phyloP scores from a whole-genome alignment of 2,888 invertebrate species.

The Rutpela maculata region DNA sequence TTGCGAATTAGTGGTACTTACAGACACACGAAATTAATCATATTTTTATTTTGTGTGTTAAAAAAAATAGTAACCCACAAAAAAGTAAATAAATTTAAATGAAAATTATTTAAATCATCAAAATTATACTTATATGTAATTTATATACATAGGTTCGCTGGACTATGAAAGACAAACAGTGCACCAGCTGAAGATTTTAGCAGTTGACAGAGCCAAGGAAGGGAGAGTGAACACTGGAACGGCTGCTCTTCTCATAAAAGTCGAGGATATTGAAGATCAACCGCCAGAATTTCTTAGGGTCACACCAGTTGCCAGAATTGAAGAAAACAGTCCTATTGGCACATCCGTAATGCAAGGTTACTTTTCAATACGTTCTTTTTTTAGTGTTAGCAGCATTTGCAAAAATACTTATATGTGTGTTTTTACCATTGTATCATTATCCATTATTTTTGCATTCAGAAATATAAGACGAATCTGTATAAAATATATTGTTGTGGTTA shows the following conservation, averaged over 20 bases:
- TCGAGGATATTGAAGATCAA: constrained; percentile 93
- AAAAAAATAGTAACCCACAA: no score
- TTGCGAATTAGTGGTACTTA: no score
- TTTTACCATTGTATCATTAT: no score
- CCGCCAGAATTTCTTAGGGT: constrained; percentile 93
- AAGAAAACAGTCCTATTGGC: constrained; percentile 89
- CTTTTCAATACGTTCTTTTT: constrained; percentile 48
- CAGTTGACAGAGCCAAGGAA: constrained; percentile 89
- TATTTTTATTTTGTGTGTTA: no score
- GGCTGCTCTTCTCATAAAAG: constrained; percentile 89
- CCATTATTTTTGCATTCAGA: no score
- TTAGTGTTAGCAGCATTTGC: not conserved
- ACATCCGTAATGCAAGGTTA: constrained; percentile 89
- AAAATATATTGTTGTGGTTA: no score
- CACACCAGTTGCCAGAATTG: constrained; percentile 90
- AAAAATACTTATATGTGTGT: no score
- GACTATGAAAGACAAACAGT: constrained; percentile 92
- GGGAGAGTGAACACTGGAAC: constrained; percentile 91
- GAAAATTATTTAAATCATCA: no score
- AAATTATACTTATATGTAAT: no score
- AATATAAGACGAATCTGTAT: no score
- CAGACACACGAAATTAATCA: no score
- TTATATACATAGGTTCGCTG: constrained; percentile 72
- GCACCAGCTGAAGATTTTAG: constrained; percentile 89
- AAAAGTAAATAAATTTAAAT: constrained; percentile 7